These are phyloP conservation scores for Neria commutata DNA, from an alignment of 2,888 invertebrate genomes.

Conservation along the genomic window DNA sequence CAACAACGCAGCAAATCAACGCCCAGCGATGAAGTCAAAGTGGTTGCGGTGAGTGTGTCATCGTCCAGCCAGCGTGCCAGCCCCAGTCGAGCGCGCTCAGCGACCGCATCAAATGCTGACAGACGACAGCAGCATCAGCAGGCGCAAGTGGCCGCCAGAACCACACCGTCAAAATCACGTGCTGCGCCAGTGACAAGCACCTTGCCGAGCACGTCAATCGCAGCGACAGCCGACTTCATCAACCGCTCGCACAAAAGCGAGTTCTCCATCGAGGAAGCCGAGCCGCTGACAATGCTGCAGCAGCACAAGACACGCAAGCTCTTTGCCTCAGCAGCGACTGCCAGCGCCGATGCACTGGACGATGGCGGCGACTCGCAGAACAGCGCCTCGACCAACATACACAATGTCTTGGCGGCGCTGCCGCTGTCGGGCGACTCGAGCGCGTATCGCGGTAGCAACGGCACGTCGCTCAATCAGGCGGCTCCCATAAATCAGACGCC, in stretches of 20 bases:
- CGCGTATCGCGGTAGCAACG: slow-evolving; percentile 29
- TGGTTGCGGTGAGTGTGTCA: slow-evolving; percentile 65
- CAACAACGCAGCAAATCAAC: slow-evolving; percentile 16
- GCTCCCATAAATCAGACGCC: slow-evolving; percentile 21
- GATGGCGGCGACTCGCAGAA: slow-evolving; percentile 47
- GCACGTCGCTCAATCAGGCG: slow-evolving; percentile 17
- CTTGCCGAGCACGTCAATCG: slow-evolving; percentile 16
- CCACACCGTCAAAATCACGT: slow-evolving; percentile 15
- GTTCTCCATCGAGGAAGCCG: slow-evolving; percentile 67
- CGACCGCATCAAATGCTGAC: background rate
- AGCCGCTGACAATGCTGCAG: slow-evolving; percentile 62
- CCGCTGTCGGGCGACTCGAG: slow-evolving; percentile 49
- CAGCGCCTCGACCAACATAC: slow-evolving; percentile 56
- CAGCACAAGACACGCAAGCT: slow-evolving; percentile 21
- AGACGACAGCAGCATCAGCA: slow-evolving; percentile 9
- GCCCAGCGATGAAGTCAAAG: slow-evolving; percentile 56
- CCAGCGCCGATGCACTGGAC: slow-evolving; percentile 36
- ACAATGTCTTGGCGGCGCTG: slow-evolving; percentile 61
- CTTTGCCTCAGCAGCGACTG: background rate
- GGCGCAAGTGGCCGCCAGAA: slow-evolving; percentile 6
- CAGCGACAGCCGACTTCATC: slow-evolving; percentile 43
- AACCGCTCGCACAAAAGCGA: slow-evolving; percentile 67
- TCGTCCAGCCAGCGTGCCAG: slow-evolving; percentile 50
- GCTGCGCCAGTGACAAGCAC: slow-evolving; percentile 19
- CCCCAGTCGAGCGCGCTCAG: slow-evolving; percentile 16